These are phyloP conservation scores for Danio kyathit DNA, from an alignment of 2,797 vertebrate genomes.

Conservation along the genomic window DNA sequence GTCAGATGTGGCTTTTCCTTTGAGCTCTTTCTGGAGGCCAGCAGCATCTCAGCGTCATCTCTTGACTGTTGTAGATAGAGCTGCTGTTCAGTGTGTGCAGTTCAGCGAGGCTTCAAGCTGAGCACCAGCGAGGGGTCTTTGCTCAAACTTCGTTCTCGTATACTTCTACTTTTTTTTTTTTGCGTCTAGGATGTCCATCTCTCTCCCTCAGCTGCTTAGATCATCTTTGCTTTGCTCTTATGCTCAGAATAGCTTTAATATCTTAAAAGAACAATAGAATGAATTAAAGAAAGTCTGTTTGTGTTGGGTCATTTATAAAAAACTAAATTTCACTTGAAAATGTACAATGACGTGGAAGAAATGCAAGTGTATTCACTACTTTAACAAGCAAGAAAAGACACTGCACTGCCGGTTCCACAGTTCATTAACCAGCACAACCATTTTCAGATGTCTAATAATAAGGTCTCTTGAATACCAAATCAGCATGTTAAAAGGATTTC, in stretches of 20 bases:
- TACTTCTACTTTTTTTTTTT: not conserved
- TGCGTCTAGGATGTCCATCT: not conserved
- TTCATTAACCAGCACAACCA: constrained; percentile 8
- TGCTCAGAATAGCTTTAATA: not conserved
- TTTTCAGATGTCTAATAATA: constrained; percentile 7
- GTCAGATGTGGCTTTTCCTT: constrained; percentile 5
- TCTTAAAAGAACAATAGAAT: not conserved
- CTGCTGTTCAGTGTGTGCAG: not conserved
- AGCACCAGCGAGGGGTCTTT: not conserved
- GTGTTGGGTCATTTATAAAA: not conserved
- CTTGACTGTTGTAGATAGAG: not conserved
- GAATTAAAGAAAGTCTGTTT: not conserved
- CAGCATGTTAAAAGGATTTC: constrained; percentile 9
- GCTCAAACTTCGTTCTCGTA: not conserved
- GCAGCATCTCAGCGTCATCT: not conserved
- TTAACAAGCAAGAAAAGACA: not conserved
- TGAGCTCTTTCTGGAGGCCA: not conserved
- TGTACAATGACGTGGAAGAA: not conserved
- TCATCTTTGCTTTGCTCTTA: not conserved
- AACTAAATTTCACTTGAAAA: not conserved
- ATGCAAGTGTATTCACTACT: not conserved
- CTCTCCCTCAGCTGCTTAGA: not conserved
- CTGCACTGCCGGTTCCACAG: not conserved
- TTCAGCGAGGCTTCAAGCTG: constrained; percentile 7
- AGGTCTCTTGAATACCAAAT: constrained; percentile 20